Evolutionary conservation across 1,140 invertebrate species (phyloP).

Genomic region (Aphaenogaster floridana): DNA sequence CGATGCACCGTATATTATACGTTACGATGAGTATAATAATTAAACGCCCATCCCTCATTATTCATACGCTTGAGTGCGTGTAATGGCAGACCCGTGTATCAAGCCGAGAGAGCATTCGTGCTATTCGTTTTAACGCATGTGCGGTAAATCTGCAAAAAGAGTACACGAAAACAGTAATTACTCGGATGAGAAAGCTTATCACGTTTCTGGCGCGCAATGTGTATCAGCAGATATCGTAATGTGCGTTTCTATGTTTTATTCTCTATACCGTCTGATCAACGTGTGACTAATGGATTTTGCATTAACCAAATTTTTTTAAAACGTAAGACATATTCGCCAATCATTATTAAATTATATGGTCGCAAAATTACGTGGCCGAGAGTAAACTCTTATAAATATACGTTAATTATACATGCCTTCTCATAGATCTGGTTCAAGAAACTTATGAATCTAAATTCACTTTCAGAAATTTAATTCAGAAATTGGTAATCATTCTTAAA

Average conservation of each 20-base stretch:
- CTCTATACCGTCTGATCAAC: constrained; percentile 32
- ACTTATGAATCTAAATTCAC: neutral
- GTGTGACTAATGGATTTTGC: constrained; percentile 51
- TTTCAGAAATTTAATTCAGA: neutral
- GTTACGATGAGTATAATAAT: constrained; percentile 66
- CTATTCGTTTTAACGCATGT: constrained; percentile 62
- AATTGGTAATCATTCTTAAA: neutral
- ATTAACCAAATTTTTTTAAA: constrained; percentile 31
- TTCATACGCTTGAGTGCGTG: constrained; percentile 59
- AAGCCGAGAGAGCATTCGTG: constrained; percentile 45
- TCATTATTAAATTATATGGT: constrained; percentile 40
- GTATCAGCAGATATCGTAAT: constrained; percentile 46
- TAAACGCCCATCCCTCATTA: constrained; percentile 64
- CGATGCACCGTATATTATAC: constrained; percentile 56
- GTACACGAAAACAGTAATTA: constrained; percentile 58
- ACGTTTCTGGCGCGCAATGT: constrained; percentile 56
- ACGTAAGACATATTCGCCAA: neutral
- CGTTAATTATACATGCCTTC: constrained; percentile 7
- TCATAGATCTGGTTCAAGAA: neutral
- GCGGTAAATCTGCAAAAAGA: constrained; percentile 61
- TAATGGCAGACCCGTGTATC: constrained; percentile 62
- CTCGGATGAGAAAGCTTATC: constrained; percentile 59
- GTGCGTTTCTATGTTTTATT: constrained; percentile 51
- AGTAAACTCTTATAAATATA: neutral
- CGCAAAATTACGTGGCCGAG: constrained; percentile 4